A percentile compares a stretch with the other conserved stretches of the same genome.
phyloP scores from a whole-genome alignment of 2,113 vertebrate genomes.

The Apodemus speciosus region DNA sequence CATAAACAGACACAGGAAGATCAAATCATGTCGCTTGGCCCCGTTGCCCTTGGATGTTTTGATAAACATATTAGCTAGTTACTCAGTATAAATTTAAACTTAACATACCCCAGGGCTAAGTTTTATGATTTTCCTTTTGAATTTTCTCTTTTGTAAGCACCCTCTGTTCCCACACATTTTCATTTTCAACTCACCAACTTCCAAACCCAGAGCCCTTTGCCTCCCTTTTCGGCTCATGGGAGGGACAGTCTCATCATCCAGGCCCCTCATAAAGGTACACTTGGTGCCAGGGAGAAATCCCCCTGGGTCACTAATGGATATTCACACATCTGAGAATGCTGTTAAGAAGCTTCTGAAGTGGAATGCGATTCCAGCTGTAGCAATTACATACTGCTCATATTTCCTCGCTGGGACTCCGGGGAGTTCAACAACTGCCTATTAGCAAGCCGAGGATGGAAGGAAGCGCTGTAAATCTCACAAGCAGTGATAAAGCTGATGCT shows the following conservation, averaged over 20 bases:
- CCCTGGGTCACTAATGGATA: conserved; percentile 83
- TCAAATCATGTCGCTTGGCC: conserved; percentile 70
- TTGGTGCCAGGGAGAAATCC: conserved; percentile 79
- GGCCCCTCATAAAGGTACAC: conserved; percentile 73
- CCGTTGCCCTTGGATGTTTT: conserved; percentile 71
- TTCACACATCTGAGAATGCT: conserved; percentile 87
- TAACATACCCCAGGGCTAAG: conserved; percentile 37
- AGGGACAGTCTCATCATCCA: conserved; percentile 75
- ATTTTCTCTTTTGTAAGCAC: conserved; percentile 40
- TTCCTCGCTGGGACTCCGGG: conserved; percentile 80
- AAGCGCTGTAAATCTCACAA: conserved; percentile 83
- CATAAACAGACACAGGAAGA: conserved; percentile 81
- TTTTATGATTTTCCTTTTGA: conserved; percentile 57
- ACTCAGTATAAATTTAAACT: conserved; percentile 72
- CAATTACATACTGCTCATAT: conserved; percentile 82
- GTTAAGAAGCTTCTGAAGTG: conserved; percentile 85
- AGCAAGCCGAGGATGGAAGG: conserved; percentile 83
- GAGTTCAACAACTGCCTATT: conserved; percentile 84
- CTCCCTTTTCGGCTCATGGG: conserved; percentile 46
- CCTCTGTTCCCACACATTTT: conserved; percentile 41
- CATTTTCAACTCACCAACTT: conserved; percentile 22
- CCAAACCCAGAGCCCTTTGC: conserved; percentile 59
- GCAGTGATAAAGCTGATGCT: conserved; percentile 83
- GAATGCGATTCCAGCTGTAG: conserved; percentile 83
- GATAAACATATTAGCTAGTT: conserved; percentile 71